A percentile compares a stretch with the other conserved stretches of the same genome.
Evolutionary conservation across 2,113 vertebrate genomes (phyloP).

Genomic region (Eulemur macaco): DNA sequence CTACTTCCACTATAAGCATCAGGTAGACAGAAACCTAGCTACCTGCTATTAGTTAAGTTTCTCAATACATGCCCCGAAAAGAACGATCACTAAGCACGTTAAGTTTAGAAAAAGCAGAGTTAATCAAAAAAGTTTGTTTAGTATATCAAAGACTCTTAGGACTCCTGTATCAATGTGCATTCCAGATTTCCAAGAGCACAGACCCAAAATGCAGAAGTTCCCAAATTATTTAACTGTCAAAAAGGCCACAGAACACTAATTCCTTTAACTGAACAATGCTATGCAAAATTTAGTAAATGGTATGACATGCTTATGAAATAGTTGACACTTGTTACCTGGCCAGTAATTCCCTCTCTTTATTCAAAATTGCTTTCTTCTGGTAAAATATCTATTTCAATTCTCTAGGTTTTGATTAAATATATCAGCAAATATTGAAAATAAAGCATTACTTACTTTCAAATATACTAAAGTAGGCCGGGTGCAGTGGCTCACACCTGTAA

Average conservation of each 20-base stretch:
- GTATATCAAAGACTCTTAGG: not conserved
- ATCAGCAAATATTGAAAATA: not conserved
- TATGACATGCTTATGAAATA: not conserved
- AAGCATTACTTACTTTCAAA: not conserved
- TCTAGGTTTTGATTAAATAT: not conserved
- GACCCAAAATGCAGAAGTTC: not conserved
- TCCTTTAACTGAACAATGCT: not conserved
- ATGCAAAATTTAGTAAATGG: not conserved
- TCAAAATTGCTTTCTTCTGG: conserved; percentile 44
- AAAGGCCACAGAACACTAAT: conserved; percentile 12
- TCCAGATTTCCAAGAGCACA: not conserved
- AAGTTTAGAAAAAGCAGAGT: not conserved
- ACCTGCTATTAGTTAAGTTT: not conserved
- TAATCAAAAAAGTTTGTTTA: not conserved
- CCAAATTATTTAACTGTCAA: conserved; percentile 13
- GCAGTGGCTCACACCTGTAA: no score
- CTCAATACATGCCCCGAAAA: not conserved
- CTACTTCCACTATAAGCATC: not conserved
- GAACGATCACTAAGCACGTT: not conserved
- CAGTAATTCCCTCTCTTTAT: not conserved
- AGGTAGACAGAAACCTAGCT: not conserved
- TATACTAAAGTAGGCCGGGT: not conserved
- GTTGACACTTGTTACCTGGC: not conserved
- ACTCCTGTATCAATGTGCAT: not conserved
- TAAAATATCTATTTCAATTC: conserved; percentile 29